Conservation (phyloP, 2,797 vertebrate genomes). For the Lophius americanus region DNA sequence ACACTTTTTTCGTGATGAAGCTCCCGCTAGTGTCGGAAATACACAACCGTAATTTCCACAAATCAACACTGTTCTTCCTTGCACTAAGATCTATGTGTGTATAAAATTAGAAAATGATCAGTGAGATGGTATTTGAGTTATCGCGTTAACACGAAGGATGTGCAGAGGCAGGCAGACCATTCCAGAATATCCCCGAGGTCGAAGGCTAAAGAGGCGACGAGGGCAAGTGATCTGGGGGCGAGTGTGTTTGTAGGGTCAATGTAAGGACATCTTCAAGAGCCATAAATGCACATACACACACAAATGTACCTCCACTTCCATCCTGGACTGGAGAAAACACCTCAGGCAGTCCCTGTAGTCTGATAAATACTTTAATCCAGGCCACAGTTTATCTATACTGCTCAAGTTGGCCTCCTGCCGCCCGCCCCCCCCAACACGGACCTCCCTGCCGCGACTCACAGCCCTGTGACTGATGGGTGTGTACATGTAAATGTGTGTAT, state of each 20-base stretch:
- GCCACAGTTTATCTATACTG: constrained; percentile 61
- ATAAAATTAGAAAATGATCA: too few relatives aligned
- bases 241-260: constrained; percentile 13
- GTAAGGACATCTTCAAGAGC: constrained; percentile 13
- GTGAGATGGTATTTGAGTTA: too few relatives aligned
- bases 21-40: too few relatives aligned
- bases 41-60: too few relatives aligned
- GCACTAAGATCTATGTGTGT: too few relatives aligned
- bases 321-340: constrained; percentile 50
- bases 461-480: constrained; percentile 28
- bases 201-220: not conserved
- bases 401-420: constrained; percentile 41
- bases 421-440: constrained; percentile 7
- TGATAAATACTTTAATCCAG: constrained; percentile 40
- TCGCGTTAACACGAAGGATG: too few relatives aligned
- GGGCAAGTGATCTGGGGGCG: not conserved
- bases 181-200: not conserved
- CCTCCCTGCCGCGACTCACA: constrained; percentile 35
- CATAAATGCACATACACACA: constrained; percentile 28
- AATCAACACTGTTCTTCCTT: too few relatives aligned
- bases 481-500: constrained; percentile 5
- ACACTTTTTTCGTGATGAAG: too few relatives aligned
- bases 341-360: constrained; percentile 31
- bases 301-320: constrained; percentile 16
- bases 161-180: not conserved